Evolutionary conservation across 2,888 invertebrate species (phyloP).

Genomic region (Mycogona germanica): DNA sequence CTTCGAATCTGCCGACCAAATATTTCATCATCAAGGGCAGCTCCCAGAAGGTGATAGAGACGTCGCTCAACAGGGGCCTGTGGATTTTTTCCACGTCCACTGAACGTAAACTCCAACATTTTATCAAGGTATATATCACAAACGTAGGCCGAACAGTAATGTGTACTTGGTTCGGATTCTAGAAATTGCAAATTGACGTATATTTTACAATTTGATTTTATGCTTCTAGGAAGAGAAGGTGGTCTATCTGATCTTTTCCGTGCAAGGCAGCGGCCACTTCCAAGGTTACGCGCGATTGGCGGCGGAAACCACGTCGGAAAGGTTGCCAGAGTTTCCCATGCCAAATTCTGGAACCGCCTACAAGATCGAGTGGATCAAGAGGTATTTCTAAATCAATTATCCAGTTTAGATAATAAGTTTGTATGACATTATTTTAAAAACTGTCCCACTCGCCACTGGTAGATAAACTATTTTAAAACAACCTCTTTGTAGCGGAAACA

Average conservation of each 20-base stretch:
- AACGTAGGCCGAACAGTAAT: not conserved
- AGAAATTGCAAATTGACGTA: not conserved
- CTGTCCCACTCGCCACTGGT: not conserved
- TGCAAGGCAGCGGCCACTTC: conserved; percentile 42
- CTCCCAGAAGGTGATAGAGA: conserved; percentile 43
- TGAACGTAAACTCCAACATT: conserved; percentile 46
- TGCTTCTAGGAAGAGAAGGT: conserved; percentile 32
- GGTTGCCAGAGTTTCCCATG: conserved; percentile 32
- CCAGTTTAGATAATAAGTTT: no score
- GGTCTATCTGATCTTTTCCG: conserved; percentile 42
- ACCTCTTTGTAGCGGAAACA: conserved; percentile 31
- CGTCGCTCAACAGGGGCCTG: conserved; percentile 42
- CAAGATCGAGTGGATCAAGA: conserved; percentile 39
- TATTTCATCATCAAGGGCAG: conserved; percentile 51
- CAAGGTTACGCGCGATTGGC: conserved; percentile 39
- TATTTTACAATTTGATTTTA: conserved; percentile 26
- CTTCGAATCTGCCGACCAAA: conserved; percentile 9
- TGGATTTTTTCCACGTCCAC: conserved; percentile 50
- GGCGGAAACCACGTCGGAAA: conserved; percentile 29
- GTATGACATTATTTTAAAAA: not conserved
- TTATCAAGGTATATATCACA: conserved; percentile 43
- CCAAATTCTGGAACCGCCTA: conserved; percentile 33
- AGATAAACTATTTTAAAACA: not conserved
- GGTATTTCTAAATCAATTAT: conserved; percentile 26
- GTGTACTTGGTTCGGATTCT: not conserved